Evolutionary conservation across 2,797 vertebrate genomes (phyloP).

Genomic region (Eremophila alpestris): DNA sequence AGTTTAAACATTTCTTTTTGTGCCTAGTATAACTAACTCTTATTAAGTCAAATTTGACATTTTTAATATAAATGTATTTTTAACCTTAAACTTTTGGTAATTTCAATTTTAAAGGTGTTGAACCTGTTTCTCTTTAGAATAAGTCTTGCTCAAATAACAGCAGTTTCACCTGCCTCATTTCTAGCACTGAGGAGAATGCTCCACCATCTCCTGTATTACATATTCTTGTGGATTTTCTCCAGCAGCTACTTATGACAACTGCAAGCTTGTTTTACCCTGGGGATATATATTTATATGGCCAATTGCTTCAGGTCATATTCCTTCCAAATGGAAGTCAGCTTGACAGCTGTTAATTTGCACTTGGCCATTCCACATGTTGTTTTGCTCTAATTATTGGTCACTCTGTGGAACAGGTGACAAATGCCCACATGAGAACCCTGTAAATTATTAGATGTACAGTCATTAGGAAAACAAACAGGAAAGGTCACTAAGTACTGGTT

Average conservation of each 20-base stretch:
- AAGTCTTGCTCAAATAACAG: slow-evolving; percentile 2
- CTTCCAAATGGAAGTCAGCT: slow-evolving; percentile 27
- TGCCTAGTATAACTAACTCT: background rate
- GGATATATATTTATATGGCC: background rate
- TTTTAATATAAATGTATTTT: background rate
- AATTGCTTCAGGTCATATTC: slow-evolving; percentile 28
- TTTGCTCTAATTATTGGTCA: slow-evolving; percentile 38
- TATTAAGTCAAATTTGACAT: background rate
- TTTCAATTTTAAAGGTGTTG: slow-evolving; percentile 6
- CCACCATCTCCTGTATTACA: background rate
- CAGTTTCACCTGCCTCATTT: background rate
- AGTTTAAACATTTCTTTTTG: background rate
- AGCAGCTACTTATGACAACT: background rate
- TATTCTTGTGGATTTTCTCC: slow-evolving; percentile 21
- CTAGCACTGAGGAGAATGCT: background rate
- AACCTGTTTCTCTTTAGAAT: slow-evolving; percentile 10
- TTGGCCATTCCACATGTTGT: background rate
- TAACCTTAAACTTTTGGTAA: background rate
- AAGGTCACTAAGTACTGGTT: background rate
- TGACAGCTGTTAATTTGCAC: slow-evolving; percentile 48
- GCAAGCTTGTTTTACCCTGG: slow-evolving; percentile 11
- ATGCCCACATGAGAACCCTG: slow-evolving; percentile 29
- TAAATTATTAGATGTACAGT: background rate
- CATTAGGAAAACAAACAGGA: slow-evolving; percentile 21
- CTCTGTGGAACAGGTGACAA: slow-evolving; percentile 38